Percentiles rank a stretch among this genome's conserved stretches.
Conservation (phyloP, 1,140 invertebrate genomes). For the Bombus turneri region DNA sequence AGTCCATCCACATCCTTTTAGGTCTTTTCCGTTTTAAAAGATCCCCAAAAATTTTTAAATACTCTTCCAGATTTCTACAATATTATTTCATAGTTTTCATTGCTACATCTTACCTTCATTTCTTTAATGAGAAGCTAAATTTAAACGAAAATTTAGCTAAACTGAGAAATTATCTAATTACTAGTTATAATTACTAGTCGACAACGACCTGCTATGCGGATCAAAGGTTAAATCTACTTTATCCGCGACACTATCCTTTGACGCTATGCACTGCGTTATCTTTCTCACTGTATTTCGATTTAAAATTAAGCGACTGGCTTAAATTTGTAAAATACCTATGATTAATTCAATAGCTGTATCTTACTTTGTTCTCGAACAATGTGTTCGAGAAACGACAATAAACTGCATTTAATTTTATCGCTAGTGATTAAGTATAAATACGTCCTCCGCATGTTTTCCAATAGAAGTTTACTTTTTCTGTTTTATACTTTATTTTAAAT, state of each 20-base stretch:
- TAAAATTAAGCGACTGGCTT: conserved; percentile 57
- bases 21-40: too few relatives aligned
- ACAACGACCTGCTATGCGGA: too few relatives aligned
- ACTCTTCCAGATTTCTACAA: too few relatives aligned
- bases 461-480: neutral
- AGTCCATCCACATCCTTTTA: too few relatives aligned
- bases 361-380: conserved; percentile 68
- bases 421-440: conserved; percentile 27
- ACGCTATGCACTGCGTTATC: conserved; percentile 44
- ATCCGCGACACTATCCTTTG: conserved; percentile 41
- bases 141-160: too few relatives aligned
- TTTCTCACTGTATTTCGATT: conserved; percentile 47
- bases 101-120: too few relatives aligned
- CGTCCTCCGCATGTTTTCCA: neutral
- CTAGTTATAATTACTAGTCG: too few relatives aligned
- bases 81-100: too few relatives aligned
- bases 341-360: conserved; percentile 45
- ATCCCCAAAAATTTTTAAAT: too few relatives aligned
- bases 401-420: conserved; percentile 73
- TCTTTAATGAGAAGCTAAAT: too few relatives aligned
- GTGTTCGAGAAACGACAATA: conserved; percentile 74
- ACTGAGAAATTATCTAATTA: too few relatives aligned
- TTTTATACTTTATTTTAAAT: conserved; percentile 51
- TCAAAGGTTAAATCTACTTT: conserved; percentile 6
- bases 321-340: conserved; percentile 65